These are phyloP conservation scores for Megalops atlanticus DNA, from an alignment of 2,113 vertebrate species.

Conservation along the genomic window DNA sequence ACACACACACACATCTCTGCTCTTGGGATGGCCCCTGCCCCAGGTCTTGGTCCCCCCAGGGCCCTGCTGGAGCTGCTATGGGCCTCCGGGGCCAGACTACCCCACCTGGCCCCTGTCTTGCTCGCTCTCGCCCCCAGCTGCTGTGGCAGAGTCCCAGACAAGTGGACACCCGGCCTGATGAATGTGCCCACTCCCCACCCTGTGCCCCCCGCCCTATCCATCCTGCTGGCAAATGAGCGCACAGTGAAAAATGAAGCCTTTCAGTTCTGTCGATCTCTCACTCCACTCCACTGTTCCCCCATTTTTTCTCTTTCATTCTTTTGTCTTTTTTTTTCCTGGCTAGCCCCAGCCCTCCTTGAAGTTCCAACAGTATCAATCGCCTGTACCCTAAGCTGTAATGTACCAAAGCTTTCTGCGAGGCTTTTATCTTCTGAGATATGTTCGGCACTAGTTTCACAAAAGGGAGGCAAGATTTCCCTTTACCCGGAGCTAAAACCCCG, in stretches of 20 bases:
- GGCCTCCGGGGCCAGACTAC: not conserved
- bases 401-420: not conserved
- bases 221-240: slow-evolving; percentile 13
- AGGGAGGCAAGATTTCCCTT: slow-evolving; percentile 42
- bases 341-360: not conserved
- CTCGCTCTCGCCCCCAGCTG: not conserved
- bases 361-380: not conserved
- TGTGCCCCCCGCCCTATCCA: slow-evolving; percentile 23
- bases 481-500: slow-evolving; percentile 53
- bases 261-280: not conserved
- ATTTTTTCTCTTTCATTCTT: not conserved
- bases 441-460: slow-evolving; percentile 54
- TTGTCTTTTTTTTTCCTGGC: not conserved
- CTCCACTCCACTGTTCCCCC: not conserved
- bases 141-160: not conserved
- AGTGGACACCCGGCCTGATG: slow-evolving; percentile 13
- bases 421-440: slow-evolving; percentile 42
- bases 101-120: slow-evolving; percentile 15
- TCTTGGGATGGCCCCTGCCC: not conserved
- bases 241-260: slow-evolving; percentile 24
- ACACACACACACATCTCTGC: not conserved
- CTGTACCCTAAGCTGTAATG: not conserved
- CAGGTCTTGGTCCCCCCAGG: not conserved
- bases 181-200: slow-evolving; percentile 11
- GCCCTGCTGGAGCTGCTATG: too few species aligned